Base-by-base conservation (phyloP, 2,888 invertebrate species). In the Notodonta ziczac region DNA sequence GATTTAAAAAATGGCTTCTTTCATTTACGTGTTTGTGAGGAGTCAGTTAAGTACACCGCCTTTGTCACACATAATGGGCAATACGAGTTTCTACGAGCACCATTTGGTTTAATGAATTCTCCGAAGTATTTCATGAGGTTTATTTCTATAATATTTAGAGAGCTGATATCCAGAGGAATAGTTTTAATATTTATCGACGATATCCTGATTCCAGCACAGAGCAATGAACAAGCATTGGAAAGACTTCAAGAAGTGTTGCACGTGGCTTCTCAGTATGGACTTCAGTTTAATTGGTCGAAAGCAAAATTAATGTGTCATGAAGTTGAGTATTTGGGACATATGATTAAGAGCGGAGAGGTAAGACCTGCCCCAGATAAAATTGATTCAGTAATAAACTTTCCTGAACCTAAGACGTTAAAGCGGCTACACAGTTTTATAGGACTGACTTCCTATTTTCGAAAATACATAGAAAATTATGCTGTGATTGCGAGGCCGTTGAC, bases 1-100 rank as follows among this genome's bases (percentile, higher is more conserved):
- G 83, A 85, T 66, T 65, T 85, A 12, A 81, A 80, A 67, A 79
- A 84, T 75, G 82, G 80, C 14, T 86, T 83, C 63, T 85, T 86
- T 55, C 86, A 87, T 67, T 79, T 86, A 14, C 63, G 59, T 0
- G 61, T 85, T 2, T 72, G 74, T 13, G 69, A 72, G 54, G 60
- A 71, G 24, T 72, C 65, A 16, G 32, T 77, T 51, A 78, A 81
- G 64, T 87, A 84, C 58, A 85, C 85, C 1, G 62, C 86, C 0
- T 88, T 87, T 72, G 82, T 86, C 4, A 83, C 82, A 4, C 79
- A 63, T 4, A 67, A 74, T 57, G 85, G 85, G 13, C 88, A 88
- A 53, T 87, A 73, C 69, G 85, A 89, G 69, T 86, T 88, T 65
- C 56, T 78, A 4, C 50, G 50, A 5, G 50, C 50, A 50, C 50